Evolutionary conservation across 64 coral and sea anemone genomes (phyloP).

Genomic region (Hydrozoanthus tunicans): DNA sequence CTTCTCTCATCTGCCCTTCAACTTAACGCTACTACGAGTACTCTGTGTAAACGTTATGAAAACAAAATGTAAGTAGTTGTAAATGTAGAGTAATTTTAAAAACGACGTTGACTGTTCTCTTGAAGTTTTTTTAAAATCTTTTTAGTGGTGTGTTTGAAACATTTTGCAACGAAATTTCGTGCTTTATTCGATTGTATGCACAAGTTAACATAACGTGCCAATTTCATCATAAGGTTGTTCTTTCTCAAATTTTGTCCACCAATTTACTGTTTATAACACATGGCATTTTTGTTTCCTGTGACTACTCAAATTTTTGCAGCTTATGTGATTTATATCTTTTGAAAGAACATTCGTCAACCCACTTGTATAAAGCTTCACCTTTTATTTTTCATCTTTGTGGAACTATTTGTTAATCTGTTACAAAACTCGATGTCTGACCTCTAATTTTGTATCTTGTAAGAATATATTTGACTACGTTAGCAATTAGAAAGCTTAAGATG

Average conservation of each 20-base stretch:
- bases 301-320: not conserved
- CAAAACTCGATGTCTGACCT: not conserved
- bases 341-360: no score
- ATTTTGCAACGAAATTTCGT: not conserved
- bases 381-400: no score
- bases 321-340: no score
- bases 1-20: no score
- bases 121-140: conserved; percentile 24
- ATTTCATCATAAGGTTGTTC: not conserved
- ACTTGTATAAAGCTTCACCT: no score
- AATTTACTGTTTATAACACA: not conserved
- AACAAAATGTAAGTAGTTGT: conserved; percentile 23
- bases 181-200: not conserved
- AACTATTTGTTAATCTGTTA: not conserved
- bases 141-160: not conserved
- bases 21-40: no score
- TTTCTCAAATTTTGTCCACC: not conserved
- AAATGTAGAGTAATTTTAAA: not conserved
- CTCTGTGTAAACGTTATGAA: no score
- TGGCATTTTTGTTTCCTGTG: not conserved
- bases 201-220: not conserved
- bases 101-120: conserved; percentile 37
- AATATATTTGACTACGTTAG: not conserved
- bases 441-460: conserved; percentile 6
- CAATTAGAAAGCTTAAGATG: not conserved